Evolutionary conservation across 92 coral and sea anemone species (phyloP).

Genomic region (Pocillopora meandrina): DNA sequence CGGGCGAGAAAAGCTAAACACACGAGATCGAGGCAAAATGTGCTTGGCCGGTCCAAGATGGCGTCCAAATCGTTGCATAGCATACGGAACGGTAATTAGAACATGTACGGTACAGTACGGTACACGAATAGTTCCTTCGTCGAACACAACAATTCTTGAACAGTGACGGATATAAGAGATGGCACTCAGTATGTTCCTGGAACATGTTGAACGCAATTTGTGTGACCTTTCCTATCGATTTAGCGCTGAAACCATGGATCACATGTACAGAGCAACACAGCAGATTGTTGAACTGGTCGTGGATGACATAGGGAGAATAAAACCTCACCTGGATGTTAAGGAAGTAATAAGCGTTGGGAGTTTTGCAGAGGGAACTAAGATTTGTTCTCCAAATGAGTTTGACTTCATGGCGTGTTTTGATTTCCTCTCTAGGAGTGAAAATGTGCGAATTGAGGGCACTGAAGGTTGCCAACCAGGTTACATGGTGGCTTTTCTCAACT

Average conservation of each 20-base stretch:
- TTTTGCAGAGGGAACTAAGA: conserved; percentile 44
- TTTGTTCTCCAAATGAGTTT: conserved; percentile 43
- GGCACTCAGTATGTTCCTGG: conserved; percentile 24
- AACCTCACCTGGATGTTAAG: conserved; percentile 20
- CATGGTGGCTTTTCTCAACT: conserved; percentile 33
- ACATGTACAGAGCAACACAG: conserved; percentile 18
- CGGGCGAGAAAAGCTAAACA: too few species aligned
- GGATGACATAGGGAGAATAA: conserved; percentile 30
- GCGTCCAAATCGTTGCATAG: too few species aligned
- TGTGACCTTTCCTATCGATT: conserved; percentile 8
- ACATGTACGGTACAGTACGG: too few species aligned
- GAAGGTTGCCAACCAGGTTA: conserved; percentile 42
- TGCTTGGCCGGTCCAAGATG: too few species aligned
- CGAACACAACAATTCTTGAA: neutral
- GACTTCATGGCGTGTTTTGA: conserved; percentile 46
- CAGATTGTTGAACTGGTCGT: conserved; percentile 28
- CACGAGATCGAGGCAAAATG: too few species aligned
- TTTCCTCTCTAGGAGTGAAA: conserved; percentile 33
- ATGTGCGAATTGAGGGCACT: conserved; percentile 29
- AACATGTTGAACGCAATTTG: conserved; percentile 9
- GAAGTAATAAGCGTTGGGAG: conserved; percentile 44
- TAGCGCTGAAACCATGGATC: conserved; percentile 22
- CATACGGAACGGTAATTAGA: too few species aligned
- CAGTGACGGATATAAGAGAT: neutral
- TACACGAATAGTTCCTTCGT: too few species aligned